Base-by-base conservation (phyloP, 2,113 vertebrate genomes). In the Ia io region DNA sequence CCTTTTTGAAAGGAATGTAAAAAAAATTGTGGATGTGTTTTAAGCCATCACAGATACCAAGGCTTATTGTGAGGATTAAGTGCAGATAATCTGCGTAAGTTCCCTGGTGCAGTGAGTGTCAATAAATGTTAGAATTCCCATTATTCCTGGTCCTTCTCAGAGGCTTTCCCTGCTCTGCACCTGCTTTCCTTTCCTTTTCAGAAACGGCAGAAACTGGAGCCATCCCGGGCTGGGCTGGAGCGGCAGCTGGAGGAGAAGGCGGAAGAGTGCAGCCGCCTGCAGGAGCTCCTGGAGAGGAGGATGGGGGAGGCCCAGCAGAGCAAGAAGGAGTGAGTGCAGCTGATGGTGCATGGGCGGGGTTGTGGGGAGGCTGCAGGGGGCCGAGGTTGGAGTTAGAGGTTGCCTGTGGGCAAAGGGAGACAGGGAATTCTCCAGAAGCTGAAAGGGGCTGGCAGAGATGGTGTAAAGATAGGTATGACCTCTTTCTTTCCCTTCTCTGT, bases 181-280 rank as follows among this genome's bases (percentile, higher is more conserved):
- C 47, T 67, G 30, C 49, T 92, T 3, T 51, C 14, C 2, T 76
- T 30, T 73, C 42, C 0, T 18, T 69, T 69, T 59, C 76, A 99
- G 98, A 97, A 98, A 96, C 98, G 97, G 40, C 98, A 98, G 96
- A 98, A 97, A 94, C 63, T 97, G 13, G 98, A 98, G 67, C 71
- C 97, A 0, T 59, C n/a, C 6, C 53, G 94, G 90, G 88, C 93
- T 35, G 74, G 98, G 9, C 97, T 99, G 97, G 99, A 99, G 94
- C 97, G 95, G 14, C 98, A 98, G 97, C 98, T 99, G 96, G 98
- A 98, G 95, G 98, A 98, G 89, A 98, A 97, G 23, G 96, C 98
- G 63, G 99, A 99, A 73, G 99, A 99, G 96, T 99, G 98, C 42
- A 94, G 97, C 69, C 98, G 97, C 1, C 98, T 99, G 88, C 98